These are phyloP conservation scores for Drosophila pallidifrons DNA, from an alignment of 1,140 invertebrate species.

Conservation along the genomic window DNA sequence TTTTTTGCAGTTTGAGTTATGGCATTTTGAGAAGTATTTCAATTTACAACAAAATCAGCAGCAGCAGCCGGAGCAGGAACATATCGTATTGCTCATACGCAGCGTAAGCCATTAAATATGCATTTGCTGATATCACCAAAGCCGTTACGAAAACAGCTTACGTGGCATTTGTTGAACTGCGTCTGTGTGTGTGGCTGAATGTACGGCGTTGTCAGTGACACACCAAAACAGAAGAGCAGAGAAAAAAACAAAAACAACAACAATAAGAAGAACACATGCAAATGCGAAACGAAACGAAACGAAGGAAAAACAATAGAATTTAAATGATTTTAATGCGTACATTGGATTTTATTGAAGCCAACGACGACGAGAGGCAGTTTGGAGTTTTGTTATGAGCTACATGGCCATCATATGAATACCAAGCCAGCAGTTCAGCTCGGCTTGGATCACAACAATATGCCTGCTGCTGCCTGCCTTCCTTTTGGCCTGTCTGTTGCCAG, in stretches of 20 bases:
- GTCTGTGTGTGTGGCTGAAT: constrained; percentile 10
- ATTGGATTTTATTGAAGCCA: constrained; percentile 79
- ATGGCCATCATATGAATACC: constrained; percentile 72
- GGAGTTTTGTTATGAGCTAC: constrained; percentile 60
- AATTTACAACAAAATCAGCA: constrained; percentile 26
- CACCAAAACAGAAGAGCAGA: constrained; percentile 7
- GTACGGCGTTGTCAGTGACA: constrained; percentile 38
- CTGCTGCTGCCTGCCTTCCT: constrained; percentile 4
- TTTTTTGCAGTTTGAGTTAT: constrained; percentile 33
- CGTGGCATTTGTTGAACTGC: constrained; percentile 55
- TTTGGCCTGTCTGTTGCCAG: constrained; percentile 1
- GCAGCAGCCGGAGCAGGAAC: neutral
- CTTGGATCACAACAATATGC: constrained; percentile 12
- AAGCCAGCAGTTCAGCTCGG: constrained; percentile 33
- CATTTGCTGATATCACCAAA: constrained; percentile 80
- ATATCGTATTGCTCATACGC: constrained; percentile 70
- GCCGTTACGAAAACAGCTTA: constrained; percentile 80
- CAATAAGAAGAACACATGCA: constrained; percentile 61
- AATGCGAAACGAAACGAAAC: constrained; percentile 45
- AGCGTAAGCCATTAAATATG: constrained; percentile 78
- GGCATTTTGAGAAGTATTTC: constrained; percentile 53
- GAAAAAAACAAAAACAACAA: constrained; percentile 47
- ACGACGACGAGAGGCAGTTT: constrained; percentile 61
- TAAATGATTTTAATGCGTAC: constrained; percentile 82
- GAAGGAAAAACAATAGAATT: constrained; percentile 77